phyloP scores from a whole-genome alignment of 2,113 vertebrate species.

The Solea solea region DNA sequence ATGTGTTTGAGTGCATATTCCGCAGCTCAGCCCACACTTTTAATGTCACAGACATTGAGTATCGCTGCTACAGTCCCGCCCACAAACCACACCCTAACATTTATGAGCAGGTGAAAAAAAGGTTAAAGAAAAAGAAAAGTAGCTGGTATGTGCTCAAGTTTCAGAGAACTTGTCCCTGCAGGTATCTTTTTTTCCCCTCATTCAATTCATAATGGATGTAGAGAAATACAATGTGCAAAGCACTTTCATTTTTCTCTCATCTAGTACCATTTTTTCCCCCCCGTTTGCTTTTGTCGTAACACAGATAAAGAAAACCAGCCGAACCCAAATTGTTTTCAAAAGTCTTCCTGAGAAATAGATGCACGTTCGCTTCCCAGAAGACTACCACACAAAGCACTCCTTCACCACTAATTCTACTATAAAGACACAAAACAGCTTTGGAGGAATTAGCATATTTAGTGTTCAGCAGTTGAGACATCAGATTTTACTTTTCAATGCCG shows the following conservation, averaged over 20 bases:
- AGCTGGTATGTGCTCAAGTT: constrained; percentile 60
- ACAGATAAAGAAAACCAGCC: constrained; percentile 11
- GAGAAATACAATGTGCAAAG: constrained; percentile 36
- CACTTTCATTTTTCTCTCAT: constrained; percentile 30
- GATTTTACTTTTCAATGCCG: constrained; percentile 8
- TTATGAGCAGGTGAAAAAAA: constrained; percentile 38
- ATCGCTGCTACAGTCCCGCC: constrained; percentile 38
- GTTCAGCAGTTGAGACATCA: not conserved
- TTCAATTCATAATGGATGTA: constrained; percentile 35
- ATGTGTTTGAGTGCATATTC: not conserved
- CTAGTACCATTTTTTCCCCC: not conserved
- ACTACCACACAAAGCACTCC: constrained; percentile 18
- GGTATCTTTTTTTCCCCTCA: constrained; percentile 47
- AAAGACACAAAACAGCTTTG: constrained; percentile 29
- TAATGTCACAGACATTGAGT: constrained; percentile 32
- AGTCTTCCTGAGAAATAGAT: constrained; percentile 51
- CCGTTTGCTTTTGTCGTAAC: constrained; percentile 11
- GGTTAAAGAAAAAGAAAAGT: not conserved
- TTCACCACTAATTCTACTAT: constrained; percentile 15
- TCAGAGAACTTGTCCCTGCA: constrained; percentile 63
- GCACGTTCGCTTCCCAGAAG: constrained; percentile 42
- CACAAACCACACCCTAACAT: constrained; percentile 57
- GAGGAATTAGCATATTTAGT: constrained; percentile 21
- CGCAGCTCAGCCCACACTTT: constrained; percentile 25
- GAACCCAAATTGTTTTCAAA: not conserved